Conservation (phyloP, 2,113 vertebrate species). For the Neoarius graeffei region DNA sequence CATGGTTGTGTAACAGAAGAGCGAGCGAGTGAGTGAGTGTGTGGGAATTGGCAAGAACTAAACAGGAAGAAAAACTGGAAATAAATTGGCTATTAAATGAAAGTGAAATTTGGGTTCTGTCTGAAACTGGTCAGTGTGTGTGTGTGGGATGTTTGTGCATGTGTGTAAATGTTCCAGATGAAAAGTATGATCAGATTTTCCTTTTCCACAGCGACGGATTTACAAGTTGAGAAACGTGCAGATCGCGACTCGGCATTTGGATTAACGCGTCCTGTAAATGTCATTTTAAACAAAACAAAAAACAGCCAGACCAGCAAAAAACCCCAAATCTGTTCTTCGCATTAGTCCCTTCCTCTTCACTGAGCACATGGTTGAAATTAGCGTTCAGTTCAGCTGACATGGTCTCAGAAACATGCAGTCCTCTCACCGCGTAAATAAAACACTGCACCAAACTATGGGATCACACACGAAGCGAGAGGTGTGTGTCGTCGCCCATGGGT, state of each 20-base stretch:
- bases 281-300: not conserved
- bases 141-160: not conserved
- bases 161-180: not conserved
- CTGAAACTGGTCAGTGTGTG: not conserved
- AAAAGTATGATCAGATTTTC: not conserved
- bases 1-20: not conserved
- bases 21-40: not conserved
- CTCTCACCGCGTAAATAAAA: constrained; percentile 20
- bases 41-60: not conserved
- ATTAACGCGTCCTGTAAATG: not conserved
- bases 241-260: not conserved
- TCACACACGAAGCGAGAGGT: not conserved
- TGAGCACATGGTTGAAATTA: constrained; percentile 47
- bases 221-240: not conserved
- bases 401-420: constrained; percentile 25
- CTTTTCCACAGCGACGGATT: not conserved
- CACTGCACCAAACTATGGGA: too few relatives aligned
- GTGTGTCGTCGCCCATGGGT: too few relatives aligned
- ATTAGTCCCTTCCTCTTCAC: not conserved
- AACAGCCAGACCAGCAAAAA: not conserved
- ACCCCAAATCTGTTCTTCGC: not conserved
- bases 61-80: not conserved
- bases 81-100: not conserved
- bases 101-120: not conserved
- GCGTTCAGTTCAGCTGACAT: constrained; percentile 9